A percentile compares a stretch with the other conserved stretches of the same genome.
Conservation (phyloP, 2,113 vertebrate genomes). For the Eulemur macaco region DNA sequence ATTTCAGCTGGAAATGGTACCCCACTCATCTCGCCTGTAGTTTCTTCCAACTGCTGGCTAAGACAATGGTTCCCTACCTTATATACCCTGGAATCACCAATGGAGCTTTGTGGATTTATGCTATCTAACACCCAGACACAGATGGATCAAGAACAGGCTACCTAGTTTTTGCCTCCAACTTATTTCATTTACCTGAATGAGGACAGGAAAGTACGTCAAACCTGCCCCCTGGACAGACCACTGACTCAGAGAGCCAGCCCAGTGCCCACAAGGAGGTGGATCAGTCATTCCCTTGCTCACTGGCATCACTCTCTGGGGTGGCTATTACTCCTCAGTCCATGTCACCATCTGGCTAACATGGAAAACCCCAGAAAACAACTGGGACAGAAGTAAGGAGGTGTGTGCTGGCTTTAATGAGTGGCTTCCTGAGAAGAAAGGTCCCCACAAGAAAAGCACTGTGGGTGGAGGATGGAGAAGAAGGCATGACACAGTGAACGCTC, state of each 20-base stretch:
- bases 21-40: neutral
- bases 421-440: neutral
- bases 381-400: neutral
- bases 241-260: neutral
- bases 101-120: neutral
- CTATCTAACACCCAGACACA: neutral
- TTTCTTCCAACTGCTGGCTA: neutral
- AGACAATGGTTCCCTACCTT: neutral
- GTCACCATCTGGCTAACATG: neutral
- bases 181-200: neutral
- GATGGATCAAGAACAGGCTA: neutral
- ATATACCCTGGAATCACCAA: neutral
- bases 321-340: neutral
- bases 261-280: too few relatives aligned
- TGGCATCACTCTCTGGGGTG: neutral
- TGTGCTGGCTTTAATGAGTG: neutral
- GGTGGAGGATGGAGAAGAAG: neutral
- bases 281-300: neutral
- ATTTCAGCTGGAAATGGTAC: neutral
- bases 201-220: neutral
- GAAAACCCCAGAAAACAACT: constrained; percentile 9
- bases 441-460: neutral
- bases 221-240: neutral
- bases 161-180: neutral
- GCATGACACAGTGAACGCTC: neutral